Base-by-base conservation (phyloP, 2,113 vertebrate species). In the Ranitomeya imitator region DNA sequence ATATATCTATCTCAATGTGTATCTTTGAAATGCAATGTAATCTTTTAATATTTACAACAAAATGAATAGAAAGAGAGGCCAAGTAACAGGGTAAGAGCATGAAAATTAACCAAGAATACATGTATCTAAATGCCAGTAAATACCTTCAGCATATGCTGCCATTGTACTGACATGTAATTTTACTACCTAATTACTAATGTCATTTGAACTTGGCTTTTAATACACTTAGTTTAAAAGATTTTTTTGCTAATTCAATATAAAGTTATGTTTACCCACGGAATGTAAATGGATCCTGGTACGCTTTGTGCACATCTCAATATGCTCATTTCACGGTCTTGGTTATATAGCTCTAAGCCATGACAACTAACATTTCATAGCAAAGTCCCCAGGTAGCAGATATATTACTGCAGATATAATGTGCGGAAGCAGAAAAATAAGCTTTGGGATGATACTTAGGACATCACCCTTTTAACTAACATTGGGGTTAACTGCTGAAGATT, bases 391-490 rank as follows among this genome's bases (percentile, higher is more conserved):
- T 85, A 91, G 92, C 85, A 90, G 83, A 76, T 76, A 51, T 76
- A 76, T 76, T 51, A 52, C 52, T 52, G 37, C 37, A 51, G 79
- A 8, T 21, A 73, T 88, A 91, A 15, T 79, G 89, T 88, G 37
- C 37, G 37, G 37, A 89, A 78, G 91, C 92, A 93, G 92, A 81
- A 90, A 80, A 90, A 79, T 73, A 85, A 87, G 91, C 91, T 92
- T 92, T 92, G 88, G 91, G 91, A 92, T 88, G 89, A 90, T 89
- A 60, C 85, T 90, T 86, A 92, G 0, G 83, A 91, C 89, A 93
- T 85, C 85, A 90, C 79, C 81, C 81, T 91, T 2, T 0, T 73
- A 86, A 89, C n/a, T 79, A 90, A 90, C 85, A 2, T 2, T 91
- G 89, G 59, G 19, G 89, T 88, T 19, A 55, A 91, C 88, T 90